A percentile compares a stretch with the other conserved stretches of the same genome.
phyloP scores from a whole-genome alignment of 2,113 vertebrate species.

The Silurus meridionalis region DNA sequence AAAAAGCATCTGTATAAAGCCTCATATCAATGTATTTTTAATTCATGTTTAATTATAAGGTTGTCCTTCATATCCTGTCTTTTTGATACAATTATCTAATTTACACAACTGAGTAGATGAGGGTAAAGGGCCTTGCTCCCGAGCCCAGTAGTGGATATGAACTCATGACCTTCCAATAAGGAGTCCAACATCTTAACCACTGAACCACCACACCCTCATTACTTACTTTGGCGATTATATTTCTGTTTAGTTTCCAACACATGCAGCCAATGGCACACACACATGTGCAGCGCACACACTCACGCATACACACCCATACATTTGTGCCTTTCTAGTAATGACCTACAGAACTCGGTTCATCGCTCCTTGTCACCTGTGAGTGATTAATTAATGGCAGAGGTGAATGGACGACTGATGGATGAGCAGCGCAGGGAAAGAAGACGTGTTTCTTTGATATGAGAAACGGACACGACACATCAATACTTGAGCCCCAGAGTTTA shows the following conservation, averaged over 20 bases:
- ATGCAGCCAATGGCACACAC: not conserved
- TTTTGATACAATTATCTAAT: too few species aligned
- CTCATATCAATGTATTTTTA: too few species aligned
- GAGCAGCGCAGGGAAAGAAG: not conserved
- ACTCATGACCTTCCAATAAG: too few species aligned
- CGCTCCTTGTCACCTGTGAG: not conserved
- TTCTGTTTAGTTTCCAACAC: not conserved
- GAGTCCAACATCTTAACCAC: too few species aligned
- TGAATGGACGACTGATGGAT: not conserved
- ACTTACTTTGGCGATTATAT: too few species aligned
- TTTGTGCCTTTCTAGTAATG: not conserved
- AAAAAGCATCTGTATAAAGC: too few species aligned
- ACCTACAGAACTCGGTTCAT: not conserved
- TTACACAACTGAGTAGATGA: too few species aligned
- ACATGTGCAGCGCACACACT: not conserved
- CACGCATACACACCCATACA: conserved; percentile 22
- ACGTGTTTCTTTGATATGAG: not conserved
- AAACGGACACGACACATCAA: not conserved
- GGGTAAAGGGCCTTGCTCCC: too few species aligned
- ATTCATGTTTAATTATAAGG: too few species aligned
- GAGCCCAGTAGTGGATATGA: too few species aligned
- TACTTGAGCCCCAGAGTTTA: not conserved
- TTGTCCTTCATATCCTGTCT: too few species aligned
- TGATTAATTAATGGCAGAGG: conserved; percentile 11
- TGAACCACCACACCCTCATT: not conserved